phyloP scores from a whole-genome alignment of 2,888 invertebrate genomes.

The Sarcophaga variegata region DNA sequence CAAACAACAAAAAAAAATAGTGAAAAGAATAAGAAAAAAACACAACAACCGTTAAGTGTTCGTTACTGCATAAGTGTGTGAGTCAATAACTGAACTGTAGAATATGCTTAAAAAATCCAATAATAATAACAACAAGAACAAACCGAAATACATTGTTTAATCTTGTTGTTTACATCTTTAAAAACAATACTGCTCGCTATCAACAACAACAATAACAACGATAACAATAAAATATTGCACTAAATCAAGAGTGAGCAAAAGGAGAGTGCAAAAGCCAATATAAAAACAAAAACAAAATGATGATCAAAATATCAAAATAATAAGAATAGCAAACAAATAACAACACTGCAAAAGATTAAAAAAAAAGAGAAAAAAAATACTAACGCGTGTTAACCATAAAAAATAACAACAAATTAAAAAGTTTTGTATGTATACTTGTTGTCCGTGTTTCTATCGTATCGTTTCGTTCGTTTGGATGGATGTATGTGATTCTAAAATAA shows the following conservation, averaged over 20 bases:
- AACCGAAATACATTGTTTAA: not conserved
- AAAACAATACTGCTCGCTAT: not conserved
- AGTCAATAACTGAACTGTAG: not conserved
- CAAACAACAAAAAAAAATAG: not conserved
- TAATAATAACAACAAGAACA: not conserved
- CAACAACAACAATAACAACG: slow-evolving; percentile 2
- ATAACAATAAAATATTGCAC: slow-evolving; percentile 1
- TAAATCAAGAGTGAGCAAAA: slow-evolving; percentile 12
- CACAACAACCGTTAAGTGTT: slow-evolving; percentile 25
- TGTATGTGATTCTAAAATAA: not conserved
- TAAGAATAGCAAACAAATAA: slow-evolving; percentile 5
- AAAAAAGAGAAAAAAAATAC: slow-evolving; percentile 14
- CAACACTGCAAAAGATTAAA: slow-evolving; percentile 4
- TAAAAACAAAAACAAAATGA: not conserved
- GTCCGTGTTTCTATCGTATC: not conserved
- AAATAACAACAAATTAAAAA: slow-evolving; percentile 32
- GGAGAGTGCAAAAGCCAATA: slow-evolving; percentile 17
- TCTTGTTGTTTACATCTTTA: slow-evolving; percentile 22
- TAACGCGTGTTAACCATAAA: slow-evolving; percentile 66
- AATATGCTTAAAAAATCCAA: not conserved
- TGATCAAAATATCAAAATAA: slow-evolving; percentile 30
- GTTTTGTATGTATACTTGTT: not conserved
- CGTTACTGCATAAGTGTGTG: not conserved
- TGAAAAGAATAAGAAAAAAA: not conserved
- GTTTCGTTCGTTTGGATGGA: not conserved